These are phyloP conservation scores for Gnatocerus cornutus DNA, from an alignment of 2,888 invertebrate genomes.

Conservation along the genomic window DNA sequence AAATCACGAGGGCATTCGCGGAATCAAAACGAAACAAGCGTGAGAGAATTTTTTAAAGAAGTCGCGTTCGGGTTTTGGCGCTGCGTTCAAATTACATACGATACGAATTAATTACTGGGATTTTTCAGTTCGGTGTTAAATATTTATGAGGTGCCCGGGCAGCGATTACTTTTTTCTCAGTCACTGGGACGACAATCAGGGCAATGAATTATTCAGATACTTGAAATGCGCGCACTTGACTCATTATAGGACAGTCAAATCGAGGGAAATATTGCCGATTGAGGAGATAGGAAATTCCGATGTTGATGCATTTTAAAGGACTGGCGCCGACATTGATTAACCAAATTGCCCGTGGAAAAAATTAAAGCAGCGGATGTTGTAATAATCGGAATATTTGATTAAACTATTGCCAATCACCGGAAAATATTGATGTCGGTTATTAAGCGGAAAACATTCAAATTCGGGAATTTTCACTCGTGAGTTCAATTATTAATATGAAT, in stretches of 20 bases:
- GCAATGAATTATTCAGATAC: conserved; percentile 33
- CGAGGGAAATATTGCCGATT: conserved; percentile 10
- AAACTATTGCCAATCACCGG: too few species aligned
- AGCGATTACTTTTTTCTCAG: conserved; percentile 34
- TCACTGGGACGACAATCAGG: conserved; percentile 27
- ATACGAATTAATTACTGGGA: conserved; percentile 24
- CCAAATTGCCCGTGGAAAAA: too few species aligned
- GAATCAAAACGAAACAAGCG: conserved; percentile 31
- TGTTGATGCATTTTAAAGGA: not conserved
- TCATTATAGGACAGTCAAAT: conserved; percentile 10
- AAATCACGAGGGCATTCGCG: conserved; percentile 22
- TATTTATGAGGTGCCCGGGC: conserved; percentile 31
- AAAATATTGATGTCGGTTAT: too few species aligned
- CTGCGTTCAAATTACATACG: not conserved
- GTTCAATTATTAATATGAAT: too few species aligned
- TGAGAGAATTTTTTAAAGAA: conserved; percentile 2
- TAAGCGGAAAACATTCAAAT: too few species aligned
- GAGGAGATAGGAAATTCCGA: not conserved
- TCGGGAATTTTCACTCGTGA: too few species aligned
- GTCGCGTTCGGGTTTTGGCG: not conserved
- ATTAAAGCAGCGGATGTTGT: too few species aligned
- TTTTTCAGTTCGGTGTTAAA: conserved; percentile 18
- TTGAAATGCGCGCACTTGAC: conserved; percentile 25
- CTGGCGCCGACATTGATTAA: too few species aligned
- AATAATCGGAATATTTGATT: too few species aligned